These are phyloP conservation scores for Callionymus lyra DNA, from an alignment of 2,113 vertebrate genomes.

Conservation along the genomic window DNA sequence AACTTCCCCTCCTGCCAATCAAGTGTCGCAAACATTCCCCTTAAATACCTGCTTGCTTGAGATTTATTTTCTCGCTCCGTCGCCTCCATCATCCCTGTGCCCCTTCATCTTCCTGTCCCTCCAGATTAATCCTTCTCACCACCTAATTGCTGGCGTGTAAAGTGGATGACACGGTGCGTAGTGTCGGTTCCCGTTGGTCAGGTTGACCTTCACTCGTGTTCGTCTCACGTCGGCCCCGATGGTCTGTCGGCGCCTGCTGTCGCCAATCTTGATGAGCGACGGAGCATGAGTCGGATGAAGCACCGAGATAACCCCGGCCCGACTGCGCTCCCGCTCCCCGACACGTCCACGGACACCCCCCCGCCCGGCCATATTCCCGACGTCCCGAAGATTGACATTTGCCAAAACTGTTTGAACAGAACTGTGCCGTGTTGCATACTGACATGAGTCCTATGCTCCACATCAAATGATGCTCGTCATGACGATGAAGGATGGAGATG, in stretches of 20 bases:
- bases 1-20: no score
- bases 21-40: no score
- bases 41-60: no score
- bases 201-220: neutral
- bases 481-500: no score
- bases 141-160: no score
- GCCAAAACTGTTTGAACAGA: constrained; percentile 30
- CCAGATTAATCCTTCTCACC: no score
- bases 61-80: no score
- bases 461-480: no score
- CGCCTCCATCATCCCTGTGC: no score
- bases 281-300: constrained; percentile 34
- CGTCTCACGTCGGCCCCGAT: constrained; percentile 19
- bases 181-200: neutral
- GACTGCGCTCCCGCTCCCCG: constrained; percentile 17
- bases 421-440: constrained; percentile 9
- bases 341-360: constrained; percentile 22
- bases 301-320: constrained; percentile 41
- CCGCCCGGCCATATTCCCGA: constrained; percentile 28
- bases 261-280: constrained; percentile 40
- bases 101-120: no score
- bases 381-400: constrained; percentile 23
- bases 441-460: constrained; percentile 1
- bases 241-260: constrained; percentile 35
- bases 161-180: neutral